These are phyloP conservation scores for Lampris incognitus DNA, from an alignment of 2,113 vertebrate species.

Conservation along the genomic window DNA sequence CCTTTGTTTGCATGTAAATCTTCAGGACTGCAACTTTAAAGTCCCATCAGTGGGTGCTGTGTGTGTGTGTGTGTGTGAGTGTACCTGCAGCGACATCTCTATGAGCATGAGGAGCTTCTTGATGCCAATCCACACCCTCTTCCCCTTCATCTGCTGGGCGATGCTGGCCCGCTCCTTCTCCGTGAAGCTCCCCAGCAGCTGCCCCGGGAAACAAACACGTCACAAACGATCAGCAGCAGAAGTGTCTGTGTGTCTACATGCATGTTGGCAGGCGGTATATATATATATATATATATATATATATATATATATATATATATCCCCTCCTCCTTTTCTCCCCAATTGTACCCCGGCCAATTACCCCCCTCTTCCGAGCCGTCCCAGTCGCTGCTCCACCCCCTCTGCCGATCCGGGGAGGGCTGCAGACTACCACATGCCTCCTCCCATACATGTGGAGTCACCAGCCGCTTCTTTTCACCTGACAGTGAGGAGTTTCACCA, in stretches of 20 bases:
- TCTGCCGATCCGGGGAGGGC: too few relatives aligned
- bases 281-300: background rate
- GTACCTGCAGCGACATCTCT: slow-evolving; percentile 97
- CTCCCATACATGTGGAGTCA: too few relatives aligned
- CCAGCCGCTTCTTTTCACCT: too few relatives aligned
- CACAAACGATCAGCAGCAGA: background rate
- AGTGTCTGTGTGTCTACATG: background rate
- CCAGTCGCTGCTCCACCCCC: too few relatives aligned
- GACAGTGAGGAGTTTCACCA: too few relatives aligned
- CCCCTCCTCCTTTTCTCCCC: too few relatives aligned
- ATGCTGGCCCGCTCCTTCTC: slow-evolving; percentile 93
- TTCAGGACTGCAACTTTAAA: too few relatives aligned
- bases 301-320: background rate
- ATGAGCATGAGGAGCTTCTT: slow-evolving; percentile 98
- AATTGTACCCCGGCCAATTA: too few relatives aligned
- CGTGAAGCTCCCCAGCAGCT: slow-evolving; percentile 96
- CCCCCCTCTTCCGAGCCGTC: too few relatives aligned
- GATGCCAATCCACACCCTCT: slow-evolving; percentile 94
- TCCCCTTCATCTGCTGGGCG: slow-evolving; percentile 92
- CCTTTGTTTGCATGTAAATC: too few relatives aligned
- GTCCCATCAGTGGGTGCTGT: too few relatives aligned
- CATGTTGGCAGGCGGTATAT: background rate
- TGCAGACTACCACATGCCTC: too few relatives aligned
- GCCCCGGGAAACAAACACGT: slow-evolving; percentile 25
- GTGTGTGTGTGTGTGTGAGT: background rate